Conservation (phyloP, 1,140 invertebrate species). For the Hylyphantes graminicola region DNA sequence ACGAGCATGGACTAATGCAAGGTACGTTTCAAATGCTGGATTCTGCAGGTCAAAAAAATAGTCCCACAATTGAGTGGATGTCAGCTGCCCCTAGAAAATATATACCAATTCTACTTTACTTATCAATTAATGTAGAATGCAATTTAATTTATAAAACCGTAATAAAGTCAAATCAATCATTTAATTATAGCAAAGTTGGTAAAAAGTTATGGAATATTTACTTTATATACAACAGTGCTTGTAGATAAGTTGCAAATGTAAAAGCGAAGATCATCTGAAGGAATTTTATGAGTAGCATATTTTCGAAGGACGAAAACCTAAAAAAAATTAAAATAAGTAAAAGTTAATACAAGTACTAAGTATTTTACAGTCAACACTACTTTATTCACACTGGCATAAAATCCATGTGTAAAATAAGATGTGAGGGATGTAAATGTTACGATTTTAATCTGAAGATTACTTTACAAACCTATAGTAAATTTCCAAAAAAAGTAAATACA, state of each 20-base stretch:
- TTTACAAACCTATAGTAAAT: too few species aligned
- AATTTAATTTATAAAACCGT: background rate
- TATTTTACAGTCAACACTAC: too few species aligned
- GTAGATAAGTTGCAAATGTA: conserved; percentile 96
- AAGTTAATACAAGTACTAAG: too few species aligned
- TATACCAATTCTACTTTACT: background rate
- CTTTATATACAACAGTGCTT: conserved; percentile 93
- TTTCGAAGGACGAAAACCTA: conserved; percentile 93
- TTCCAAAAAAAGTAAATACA: too few species aligned
- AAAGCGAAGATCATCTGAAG: conserved; percentile 83
- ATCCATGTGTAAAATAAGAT: too few species aligned
- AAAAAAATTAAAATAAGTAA: background rate
- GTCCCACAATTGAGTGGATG: conserved; percentile 93
- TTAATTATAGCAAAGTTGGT: background rate
- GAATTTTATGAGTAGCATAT: conserved; percentile 88
- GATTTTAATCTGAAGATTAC: too few species aligned
- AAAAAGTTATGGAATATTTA: conserved; percentile 62
- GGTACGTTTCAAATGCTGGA: conserved; percentile 90
- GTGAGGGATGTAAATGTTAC: too few species aligned
- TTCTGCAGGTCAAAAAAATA: conserved; percentile 80
- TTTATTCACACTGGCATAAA: too few species aligned
- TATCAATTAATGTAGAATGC: conserved; percentile 3
- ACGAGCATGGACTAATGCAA: conserved; percentile 94
- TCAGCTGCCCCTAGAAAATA: conserved; percentile 84
- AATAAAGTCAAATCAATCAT: background rate